Conservation (phyloP, 2,797 vertebrate genomes). For the Liasis olivaceus region DNA sequence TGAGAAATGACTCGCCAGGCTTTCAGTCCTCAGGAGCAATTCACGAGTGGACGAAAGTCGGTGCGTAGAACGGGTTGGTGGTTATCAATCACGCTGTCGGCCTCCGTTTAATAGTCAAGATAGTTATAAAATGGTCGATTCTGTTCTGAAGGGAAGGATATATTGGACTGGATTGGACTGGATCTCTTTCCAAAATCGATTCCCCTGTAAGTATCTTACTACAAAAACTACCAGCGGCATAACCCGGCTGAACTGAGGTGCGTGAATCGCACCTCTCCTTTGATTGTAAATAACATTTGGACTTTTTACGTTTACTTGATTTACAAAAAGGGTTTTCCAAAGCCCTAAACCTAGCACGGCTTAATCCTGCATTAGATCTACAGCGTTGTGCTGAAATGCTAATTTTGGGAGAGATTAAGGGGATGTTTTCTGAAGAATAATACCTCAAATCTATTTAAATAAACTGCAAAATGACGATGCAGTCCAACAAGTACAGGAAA, state of each 20-base stretch:
- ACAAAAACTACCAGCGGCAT: background rate
- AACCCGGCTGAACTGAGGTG: no score
- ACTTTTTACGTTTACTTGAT: slow-evolving; percentile 23
- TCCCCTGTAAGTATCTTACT: background rate
- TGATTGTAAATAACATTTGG: slow-evolving; percentile 32
- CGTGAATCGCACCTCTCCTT: no score
- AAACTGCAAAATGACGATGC: slow-evolving; percentile 68
- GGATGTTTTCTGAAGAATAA: slow-evolving; percentile 59
- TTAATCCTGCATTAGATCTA: slow-evolving; percentile 44
- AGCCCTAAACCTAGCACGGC: background rate
- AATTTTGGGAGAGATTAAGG: slow-evolving; percentile 64
- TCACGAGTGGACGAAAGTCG: background rate
- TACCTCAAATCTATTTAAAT: slow-evolving; percentile 70
- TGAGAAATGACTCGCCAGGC: background rate
- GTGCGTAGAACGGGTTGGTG: background rate
- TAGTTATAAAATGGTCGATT: background rate
- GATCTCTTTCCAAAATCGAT: background rate
- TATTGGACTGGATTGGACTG: background rate
- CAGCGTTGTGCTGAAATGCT: slow-evolving; percentile 59
- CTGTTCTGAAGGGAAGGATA: background rate
- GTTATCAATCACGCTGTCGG: background rate
- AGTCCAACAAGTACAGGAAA: slow-evolving; percentile 61
- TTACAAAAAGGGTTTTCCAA: background rate
- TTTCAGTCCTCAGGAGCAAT: background rate
- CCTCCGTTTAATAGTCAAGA: background rate